Base-by-base conservation (phyloP, 1,140 invertebrate species). In the Drosophila kurseongensis region DNA sequence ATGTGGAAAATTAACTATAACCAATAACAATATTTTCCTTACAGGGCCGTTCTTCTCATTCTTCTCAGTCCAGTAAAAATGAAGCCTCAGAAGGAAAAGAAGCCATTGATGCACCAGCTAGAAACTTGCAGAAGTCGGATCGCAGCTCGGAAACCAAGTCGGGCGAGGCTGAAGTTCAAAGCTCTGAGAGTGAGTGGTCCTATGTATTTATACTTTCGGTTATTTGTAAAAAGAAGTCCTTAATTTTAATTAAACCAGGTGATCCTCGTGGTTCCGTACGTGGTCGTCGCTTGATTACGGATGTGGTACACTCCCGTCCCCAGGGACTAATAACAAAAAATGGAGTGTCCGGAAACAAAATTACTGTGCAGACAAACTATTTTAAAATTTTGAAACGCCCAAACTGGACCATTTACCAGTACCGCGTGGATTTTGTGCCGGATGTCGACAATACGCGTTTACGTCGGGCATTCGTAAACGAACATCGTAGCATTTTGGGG, bases 381-480 rank as follows among this genome's bases (percentile, higher is more conserved):
- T 98, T 97, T 69, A 93, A 94, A 16, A 74, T 98, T 1, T 23
- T 95, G 2, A 94, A 94, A 2, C 93, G 93, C 1, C 94, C 96
- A 0, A 93, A 96, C 44, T 98, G 96, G 96, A 93, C 94, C 23
- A 92, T 98, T 0, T 96, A 95, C 76, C 96, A 98, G 72, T 98
- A 98, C 86, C 94, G 95, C 52, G 97, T 98, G 0, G 96, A 97
- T 81, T 96, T 97, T 80, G 82, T 90, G 0, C 97, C 97, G 0
- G 94, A 95, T 9, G 42, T 92, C 1, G 91, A 92, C 23, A 75
- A 85, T 13, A 60, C 84, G 5, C 75, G 75, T 8, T 9, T 85
- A 0, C 83, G 90, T 29, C 74, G 84, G 23, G 78, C 65, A 2
- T 57, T 85, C 2, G 29, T 91, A 5, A 65, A 18, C n/a, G 69